Base-by-base conservation (phyloP, 1,140 invertebrate species). In the Trachymyrmex cornetzi region DNA sequence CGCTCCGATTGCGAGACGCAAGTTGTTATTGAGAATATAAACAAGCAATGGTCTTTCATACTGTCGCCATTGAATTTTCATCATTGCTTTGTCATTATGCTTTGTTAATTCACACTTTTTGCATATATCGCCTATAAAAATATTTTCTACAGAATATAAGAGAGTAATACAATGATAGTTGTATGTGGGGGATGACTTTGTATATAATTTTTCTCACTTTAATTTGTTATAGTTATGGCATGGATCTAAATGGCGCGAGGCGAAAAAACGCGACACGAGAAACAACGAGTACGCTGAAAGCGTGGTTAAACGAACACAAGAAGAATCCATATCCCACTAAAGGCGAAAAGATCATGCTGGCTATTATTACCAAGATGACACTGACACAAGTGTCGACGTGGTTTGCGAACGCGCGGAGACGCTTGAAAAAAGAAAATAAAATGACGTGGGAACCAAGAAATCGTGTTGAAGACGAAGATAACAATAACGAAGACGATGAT, bases 291-390 rank as follows among this genome's bases (percentile, higher is more conserved):
- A 99, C 99, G 4, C 95, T 99, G 12, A 99, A 99, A 95, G 96
- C 99, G 9, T 99, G 99, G 99, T 96, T 99, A 1, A 99, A 99
- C 95, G 99, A 99, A 92, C 99, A 99, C 96, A 98, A 99, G 95
- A 99, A 99, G 96, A 99, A 99, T 95, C 99, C 99, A 0, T 99
- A 99, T 95, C 99, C 99, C 5, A 99, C 99, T 34, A 99, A 99
- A 95, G 99, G 98, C n/a, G 99, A 99, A 95, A 99, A 99, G 95
- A 99, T 99, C 86, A 99, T 99, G 98, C 96, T 99, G 91, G 99
- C 99, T 38, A 99, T 99, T 92, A 99, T 99, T 92, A 99, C 99
- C 57, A 99, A 99, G 95, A 99, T 99, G 99, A 99, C 99, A 27
- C 95, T 99, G 61, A 99, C 99, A 3, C 99, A 99, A 95, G 99